Evolutionary conservation across 2,113 vertebrate genomes (phyloP).

Genomic region (Epinephelus cyanopodus): DNA sequence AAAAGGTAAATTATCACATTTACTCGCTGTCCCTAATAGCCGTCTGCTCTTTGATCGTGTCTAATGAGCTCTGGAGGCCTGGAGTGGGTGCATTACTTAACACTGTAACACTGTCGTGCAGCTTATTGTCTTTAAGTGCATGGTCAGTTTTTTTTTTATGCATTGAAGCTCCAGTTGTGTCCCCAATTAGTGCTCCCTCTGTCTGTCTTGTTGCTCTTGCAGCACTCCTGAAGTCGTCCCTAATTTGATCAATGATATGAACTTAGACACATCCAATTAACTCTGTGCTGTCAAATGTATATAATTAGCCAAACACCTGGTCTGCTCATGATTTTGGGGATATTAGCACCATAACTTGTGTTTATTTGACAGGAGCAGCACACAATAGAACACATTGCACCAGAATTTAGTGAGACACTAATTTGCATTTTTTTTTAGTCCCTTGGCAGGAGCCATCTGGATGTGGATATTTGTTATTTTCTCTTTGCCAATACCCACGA

Average conservation of each 20-base stretch:
- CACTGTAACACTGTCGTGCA: slow-evolving; percentile 12
- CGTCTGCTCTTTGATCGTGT: slow-evolving; percentile 15
- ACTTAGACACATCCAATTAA: slow-evolving; percentile 58
- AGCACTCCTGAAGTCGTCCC: slow-evolving; percentile 41
- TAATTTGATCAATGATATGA: slow-evolving; percentile 60
- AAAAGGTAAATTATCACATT: slow-evolving; percentile 88
- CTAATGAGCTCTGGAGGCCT: slow-evolving; percentile 32
- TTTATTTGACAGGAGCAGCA: slow-evolving; percentile 66
- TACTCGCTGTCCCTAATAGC: slow-evolving; percentile 11
- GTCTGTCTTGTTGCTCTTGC: slow-evolving; percentile 36
- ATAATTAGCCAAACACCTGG: slow-evolving; percentile 73
- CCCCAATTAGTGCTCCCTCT: slow-evolving; percentile 53
- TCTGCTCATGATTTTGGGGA: slow-evolving; percentile 42
- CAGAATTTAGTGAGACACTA: slow-evolving; percentile 34
- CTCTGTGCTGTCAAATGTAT: slow-evolving; percentile 56
- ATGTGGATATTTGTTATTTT: slow-evolving; percentile 54
- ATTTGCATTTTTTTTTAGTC: slow-evolving; percentile 57
- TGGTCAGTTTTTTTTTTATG: slow-evolving; percentile 15
- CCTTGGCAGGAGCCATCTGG: slow-evolving; percentile 66
- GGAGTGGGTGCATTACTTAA: slow-evolving; percentile 6
- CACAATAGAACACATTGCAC: slow-evolving; percentile 37
- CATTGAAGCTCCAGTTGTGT: slow-evolving; percentile 28
- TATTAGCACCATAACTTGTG: slow-evolving; percentile 61
- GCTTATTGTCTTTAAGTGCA: slow-evolving; percentile 26
- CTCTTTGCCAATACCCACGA: slow-evolving; percentile 50